Conservation (phyloP, 1,140 invertebrate species). For the Diachasma alloeum region DNA sequence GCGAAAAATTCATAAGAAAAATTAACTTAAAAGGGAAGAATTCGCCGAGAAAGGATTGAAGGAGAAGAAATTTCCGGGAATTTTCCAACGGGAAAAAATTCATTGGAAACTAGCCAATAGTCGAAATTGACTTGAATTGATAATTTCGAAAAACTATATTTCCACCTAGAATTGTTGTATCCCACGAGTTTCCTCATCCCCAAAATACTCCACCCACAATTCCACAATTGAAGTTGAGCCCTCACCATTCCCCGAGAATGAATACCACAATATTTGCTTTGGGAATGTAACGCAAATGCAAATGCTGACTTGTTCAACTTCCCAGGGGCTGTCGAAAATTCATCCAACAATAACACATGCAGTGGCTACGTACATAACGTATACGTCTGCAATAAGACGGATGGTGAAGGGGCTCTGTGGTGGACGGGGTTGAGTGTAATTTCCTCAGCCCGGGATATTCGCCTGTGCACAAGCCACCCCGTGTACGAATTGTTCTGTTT, state of each 20-base stretch:
- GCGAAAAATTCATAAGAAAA: too few species aligned
- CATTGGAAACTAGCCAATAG: too few species aligned
- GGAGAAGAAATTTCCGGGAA: too few species aligned
- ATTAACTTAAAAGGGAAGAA: too few species aligned
- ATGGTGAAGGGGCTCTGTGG: not conserved
- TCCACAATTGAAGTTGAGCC: too few species aligned
- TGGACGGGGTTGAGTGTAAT: not conserved
- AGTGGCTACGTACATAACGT: not conserved
- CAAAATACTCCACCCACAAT: too few species aligned
- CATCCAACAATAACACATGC: constrained; percentile 7
- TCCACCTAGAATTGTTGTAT: too few species aligned
- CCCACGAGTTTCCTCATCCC: too few species aligned
- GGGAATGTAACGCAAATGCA: not conserved
- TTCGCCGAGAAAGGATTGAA: too few species aligned
- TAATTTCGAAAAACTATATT: too few species aligned
- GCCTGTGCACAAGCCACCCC: not conserved
- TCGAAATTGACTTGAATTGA: too few species aligned
- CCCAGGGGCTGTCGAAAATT: not conserved
- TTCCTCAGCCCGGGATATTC: not conserved
- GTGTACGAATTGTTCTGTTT: not conserved
- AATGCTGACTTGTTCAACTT: not conserved
- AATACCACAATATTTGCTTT: not conserved
- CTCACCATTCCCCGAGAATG: not conserved
- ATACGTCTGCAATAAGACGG: constrained; percentile 18
- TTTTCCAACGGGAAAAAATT: too few species aligned